Conservation (phyloP, 2,797 vertebrate species). For the Labeo calbasu region DNA sequence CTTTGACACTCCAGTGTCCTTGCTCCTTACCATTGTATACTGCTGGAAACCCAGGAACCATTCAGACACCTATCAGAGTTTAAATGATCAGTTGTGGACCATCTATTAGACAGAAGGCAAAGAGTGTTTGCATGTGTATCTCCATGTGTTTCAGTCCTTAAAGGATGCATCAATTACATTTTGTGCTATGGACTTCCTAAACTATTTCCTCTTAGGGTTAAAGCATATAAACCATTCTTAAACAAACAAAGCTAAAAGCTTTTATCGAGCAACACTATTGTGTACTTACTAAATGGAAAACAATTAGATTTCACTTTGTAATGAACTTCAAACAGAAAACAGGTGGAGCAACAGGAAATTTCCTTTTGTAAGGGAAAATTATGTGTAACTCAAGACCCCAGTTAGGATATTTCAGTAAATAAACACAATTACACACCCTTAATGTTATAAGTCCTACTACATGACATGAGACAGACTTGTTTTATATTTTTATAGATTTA, state of each 20-base stretch:
- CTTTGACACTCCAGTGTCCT: constrained; percentile 27
- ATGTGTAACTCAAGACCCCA: constrained; percentile 19
- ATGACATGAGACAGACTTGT: neutral
- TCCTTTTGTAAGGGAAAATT: neutral
- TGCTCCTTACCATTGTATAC: neutral
- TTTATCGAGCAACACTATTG: constrained; percentile 43
- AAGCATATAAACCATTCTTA: constrained; percentile 17
- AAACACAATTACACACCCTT: constrained; percentile 5
- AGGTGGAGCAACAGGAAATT: constrained; percentile 45
- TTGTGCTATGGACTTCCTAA: constrained; percentile 35
- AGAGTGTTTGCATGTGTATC: neutral
- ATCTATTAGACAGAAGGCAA: neutral
- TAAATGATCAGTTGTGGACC: constrained; percentile 3
- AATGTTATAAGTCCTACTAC: neutral
- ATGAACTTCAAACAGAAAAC: constrained; percentile 35
- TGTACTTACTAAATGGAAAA: constrained; percentile 38
- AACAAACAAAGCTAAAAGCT: constrained; percentile 20
- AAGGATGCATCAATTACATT: constrained; percentile 19
- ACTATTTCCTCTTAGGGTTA: constrained; percentile 26
- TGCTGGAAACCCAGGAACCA: neutral
- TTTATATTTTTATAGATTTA: neutral
- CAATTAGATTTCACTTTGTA: constrained; percentile 35
- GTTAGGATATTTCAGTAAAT: neutral
- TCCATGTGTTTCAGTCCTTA: neutral
- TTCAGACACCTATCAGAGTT: neutral